phyloP scores from a whole-genome alignment of 1,140 invertebrate genomes.

The Scylla paramamosain region DNA sequence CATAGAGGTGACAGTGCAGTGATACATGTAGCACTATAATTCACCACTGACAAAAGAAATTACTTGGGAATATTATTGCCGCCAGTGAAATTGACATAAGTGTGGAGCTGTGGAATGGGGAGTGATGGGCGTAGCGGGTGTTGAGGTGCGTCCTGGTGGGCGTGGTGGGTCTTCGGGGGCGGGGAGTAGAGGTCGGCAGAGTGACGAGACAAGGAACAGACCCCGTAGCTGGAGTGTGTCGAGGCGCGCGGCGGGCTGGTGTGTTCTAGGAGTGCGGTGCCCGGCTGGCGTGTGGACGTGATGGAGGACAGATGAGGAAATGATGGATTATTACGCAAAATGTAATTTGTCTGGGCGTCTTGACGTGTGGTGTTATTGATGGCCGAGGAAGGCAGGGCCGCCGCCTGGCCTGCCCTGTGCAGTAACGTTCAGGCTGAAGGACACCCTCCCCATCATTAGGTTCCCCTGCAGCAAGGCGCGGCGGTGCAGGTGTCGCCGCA shows the following conservation, averaged over 20 bases:
- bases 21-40: no score
- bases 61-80: no score
- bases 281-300: not conserved
- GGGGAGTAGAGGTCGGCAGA: not conserved
- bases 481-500: not conserved
- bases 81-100: no score
- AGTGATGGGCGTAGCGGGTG: no score
- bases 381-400: not conserved
- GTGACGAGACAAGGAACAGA: not conserved
- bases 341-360: not conserved
- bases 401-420: conserved; percentile 5
- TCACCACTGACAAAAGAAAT: no score
- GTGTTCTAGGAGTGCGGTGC: not conserved
- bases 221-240: not conserved
- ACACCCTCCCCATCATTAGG: not conserved
- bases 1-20: no score
- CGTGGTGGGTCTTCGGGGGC: not conserved
- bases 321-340: conserved; percentile 4
- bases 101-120: no score
- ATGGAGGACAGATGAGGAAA: conserved; percentile 21
- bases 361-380: conserved; percentile 14
- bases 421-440: not conserved
- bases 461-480: not conserved
- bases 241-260: not conserved
- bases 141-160: not conserved